Base-by-base conservation (phyloP, 2,113 vertebrate species). In the Otus sunia region DNA sequence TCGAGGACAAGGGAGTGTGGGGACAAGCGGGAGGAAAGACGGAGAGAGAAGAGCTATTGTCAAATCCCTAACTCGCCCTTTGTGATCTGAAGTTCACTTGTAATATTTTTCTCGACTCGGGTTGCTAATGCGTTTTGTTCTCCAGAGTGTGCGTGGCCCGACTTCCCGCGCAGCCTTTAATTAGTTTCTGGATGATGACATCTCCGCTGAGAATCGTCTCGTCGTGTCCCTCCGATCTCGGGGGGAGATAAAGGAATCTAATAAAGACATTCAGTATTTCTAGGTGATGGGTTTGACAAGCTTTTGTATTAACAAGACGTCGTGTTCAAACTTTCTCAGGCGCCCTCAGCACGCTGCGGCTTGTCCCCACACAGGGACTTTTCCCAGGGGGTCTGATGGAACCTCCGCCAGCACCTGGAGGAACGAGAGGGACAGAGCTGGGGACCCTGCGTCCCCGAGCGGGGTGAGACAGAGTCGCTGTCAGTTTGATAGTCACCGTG, bases 121-220 rank as follows among this genome's bases (percentile, higher is more conserved):
- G 96, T 96, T 96, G 97, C 96, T 98, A 97, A 97, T 97, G 97
- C 92, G 53, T 97, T 98, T 98, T 98, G 97, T 97, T 98, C 98
- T 98, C 98, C 37, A 11, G 96, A 97, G 98, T 95, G 96, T 3
- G 88, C 88, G 86, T 96, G 97, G 95, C 96, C 97, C 90, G 92
- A 82, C 98, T 98, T 98, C 97, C 97, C 88, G 91, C 45, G 12
- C 97, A 97, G 97, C 96, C 97, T 97, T 98, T 98, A 98, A 98
- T 98, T 98, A 98, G 98, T 98, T 98, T 98, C 98, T 96, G 96
- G 97, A 97, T 98, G 98, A 97, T 98, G 98, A 97, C 98, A 98
- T 97, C 97, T 97, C 97, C 94, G 32, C 97, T 3, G 88, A 98
- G 98, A 97, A 98, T 97, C 97, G 66, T 97, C 94, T 97, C 93